Evolutionary conservation across 1,140 invertebrate genomes (phyloP), one percentile per base, ranked within the genome.

Genomic region (Arion vulgaris): DNA sequence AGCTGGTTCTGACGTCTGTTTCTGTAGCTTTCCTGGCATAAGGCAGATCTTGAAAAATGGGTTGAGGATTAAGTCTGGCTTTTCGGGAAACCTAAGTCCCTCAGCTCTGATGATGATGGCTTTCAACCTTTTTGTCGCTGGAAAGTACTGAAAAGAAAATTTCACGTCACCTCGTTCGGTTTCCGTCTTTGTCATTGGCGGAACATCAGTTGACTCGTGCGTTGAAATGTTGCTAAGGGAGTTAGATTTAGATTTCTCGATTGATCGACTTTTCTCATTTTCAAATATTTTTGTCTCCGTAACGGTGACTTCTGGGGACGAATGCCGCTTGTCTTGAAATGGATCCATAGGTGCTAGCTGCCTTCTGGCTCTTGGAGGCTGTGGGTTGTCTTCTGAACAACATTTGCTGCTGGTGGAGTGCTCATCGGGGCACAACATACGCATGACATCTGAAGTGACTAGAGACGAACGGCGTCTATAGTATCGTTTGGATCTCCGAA

Each of bases 1-100:
- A 1, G 89, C 78, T 28, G 90, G 83, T 32, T 88, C 86, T 17
- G 88, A 87, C 1, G 69, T 83, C 81, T 91, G 89, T 83, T 90
- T 91, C 81, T 91, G 91, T 26, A 89, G 32, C 85, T 91, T 91
- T 34, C 88, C 90, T 2, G 91, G 91, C 86, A 90, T 88, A 1
- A 91, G 84, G 79, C 83, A 90, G 19, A 77, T 57, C 82, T 88
- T 88, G 57, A 84, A 81, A 57, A 84, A 87, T 5, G 85, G 76
- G 66, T 86, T 87, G 19, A 85, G 68, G 28, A 83, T 62, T 34
- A 87, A 80, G 32, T 89, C 89, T 11, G 78, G 84, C 83, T 88
- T 88, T 17, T 83, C 81, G 0, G 86, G 83, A 34, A 87, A 88
- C 49, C 86, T 87, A 11, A 91, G 80, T 53, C 89, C 88, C 81